Evolutionary conservation across 1,140 invertebrate genomes (phyloP), one percentile per base, ranked within the genome.

Genomic region (Platorchestia sp.): DNA sequence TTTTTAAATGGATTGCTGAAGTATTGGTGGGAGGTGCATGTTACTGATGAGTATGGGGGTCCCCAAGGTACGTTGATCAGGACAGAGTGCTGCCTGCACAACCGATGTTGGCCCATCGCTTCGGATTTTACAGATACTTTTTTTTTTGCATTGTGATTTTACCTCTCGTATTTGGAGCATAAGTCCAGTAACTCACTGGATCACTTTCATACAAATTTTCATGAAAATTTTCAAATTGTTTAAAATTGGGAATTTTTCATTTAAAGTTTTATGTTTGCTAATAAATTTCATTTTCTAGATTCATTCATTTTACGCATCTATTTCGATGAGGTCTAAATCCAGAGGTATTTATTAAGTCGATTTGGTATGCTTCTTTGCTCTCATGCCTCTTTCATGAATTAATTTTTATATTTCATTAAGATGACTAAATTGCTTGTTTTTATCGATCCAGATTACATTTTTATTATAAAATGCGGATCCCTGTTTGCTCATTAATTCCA

Each of bases 1-100:
- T 93, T 93, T 93, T 93, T 93, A 93, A 93, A 93, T 93, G 91
- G 91, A 93, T 93, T 93, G 91, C 43, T 93, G 91, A 93, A 93
- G 91, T 93, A 93, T 93, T 93, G 91, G 91, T 93, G 91, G 91
- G 91, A 93, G 91, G 45, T 93, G 91, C 43, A 44, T 19, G 22
- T 93, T 93, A 44, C 45, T 93, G 44, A 93, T 93, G 19, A 93
- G 44, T 44, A 47, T 93, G 43, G 41, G 0, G 7, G 44, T 93
- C 91, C 91, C 91, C 44, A 93, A 93, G 45, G 91, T 27, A 42
- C n/a, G 41, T 44, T 93, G 91, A 93, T 93, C 91, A 93, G 5
- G 40, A 40, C 59, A 27, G 36, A 75, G 59, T 75, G 59, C 59
- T 27, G 59, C 59, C 59, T 75, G 27, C 36, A 36, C 59, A 10